phyloP scores from a whole-genome alignment of 2,113 vertebrate species.

The Camelus bactrianus region DNA sequence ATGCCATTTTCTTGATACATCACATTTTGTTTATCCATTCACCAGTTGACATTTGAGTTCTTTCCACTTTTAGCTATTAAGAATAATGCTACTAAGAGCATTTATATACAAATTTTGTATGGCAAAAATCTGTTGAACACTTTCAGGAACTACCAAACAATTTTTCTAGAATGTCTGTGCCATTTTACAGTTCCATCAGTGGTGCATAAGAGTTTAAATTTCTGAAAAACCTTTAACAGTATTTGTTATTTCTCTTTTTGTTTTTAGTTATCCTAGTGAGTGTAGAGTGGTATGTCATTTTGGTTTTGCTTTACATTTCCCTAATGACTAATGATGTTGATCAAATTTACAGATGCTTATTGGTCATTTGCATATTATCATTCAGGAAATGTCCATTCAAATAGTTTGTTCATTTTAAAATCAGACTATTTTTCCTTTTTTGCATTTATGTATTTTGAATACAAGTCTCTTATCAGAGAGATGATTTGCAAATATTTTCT shows the following conservation, averaged over 20 bases:
- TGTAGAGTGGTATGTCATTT: not conserved
- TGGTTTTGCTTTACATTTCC: not conserved
- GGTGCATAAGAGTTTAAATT: not conserved
- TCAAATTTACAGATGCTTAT: not conserved
- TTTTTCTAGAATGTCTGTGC: not conserved
- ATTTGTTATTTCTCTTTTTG: not conserved
- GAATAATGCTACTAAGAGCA: not conserved
- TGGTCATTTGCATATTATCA: not conserved
- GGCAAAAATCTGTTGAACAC: not conserved
- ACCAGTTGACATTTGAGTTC: not conserved
- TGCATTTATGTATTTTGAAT: not conserved
- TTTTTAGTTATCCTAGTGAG: not conserved
- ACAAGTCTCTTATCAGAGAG: not conserved
- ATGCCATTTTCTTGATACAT: not conserved
- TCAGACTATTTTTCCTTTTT: not conserved
- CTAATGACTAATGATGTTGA: not conserved
- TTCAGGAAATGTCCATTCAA: not conserved
- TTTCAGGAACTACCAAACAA: not conserved
- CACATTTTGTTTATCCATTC: not conserved
- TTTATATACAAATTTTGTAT: too few relatives aligned
- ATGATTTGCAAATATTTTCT: not conserved
- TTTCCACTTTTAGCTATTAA: not conserved
- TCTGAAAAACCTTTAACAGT: not conserved
- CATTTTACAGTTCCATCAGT: not conserved
- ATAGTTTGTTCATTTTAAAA: not conserved